Conservation (phyloP, 2,797 vertebrate genomes). For the Melanotaenia boesemani region DNA sequence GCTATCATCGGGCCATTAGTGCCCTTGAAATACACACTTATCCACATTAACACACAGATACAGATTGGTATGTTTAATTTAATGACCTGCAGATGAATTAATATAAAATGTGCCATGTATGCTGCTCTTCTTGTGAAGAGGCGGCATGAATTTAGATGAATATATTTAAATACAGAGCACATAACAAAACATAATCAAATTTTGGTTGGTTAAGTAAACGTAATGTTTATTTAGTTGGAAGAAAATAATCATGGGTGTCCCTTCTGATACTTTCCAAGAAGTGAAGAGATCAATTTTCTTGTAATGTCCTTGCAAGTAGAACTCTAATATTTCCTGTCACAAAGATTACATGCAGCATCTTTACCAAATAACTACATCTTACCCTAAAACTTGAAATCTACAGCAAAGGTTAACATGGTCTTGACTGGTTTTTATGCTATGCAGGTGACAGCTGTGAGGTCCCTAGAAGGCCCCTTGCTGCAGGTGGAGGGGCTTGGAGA, state of each 20-base stretch:
- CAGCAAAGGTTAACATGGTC: neutral
- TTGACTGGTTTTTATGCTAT: slow-evolving; percentile 26
- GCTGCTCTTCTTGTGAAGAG: slow-evolving; percentile 26
- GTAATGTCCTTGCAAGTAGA: neutral
- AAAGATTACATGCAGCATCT: neutral
- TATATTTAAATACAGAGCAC: neutral
- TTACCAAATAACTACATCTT: too few species aligned
- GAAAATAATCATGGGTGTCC: neutral
- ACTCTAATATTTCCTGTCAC: neutral
- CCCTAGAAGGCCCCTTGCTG: slow-evolving; percentile 92
- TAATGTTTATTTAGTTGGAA: neutral
- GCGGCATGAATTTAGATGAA: slow-evolving; percentile 6
- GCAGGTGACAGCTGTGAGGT: slow-evolving; percentile 94
- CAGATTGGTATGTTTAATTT: slow-evolving; percentile 65
- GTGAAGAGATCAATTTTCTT: neutral
- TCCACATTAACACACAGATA: slow-evolving; percentile 4
- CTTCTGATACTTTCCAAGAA: too few species aligned
- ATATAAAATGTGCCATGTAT: slow-evolving; percentile 73
- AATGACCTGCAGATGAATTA: slow-evolving; percentile 81
- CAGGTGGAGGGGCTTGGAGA: slow-evolving; percentile 98
- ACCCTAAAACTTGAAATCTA: neutral
- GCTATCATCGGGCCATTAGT: slow-evolving; percentile 81
- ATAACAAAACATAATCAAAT: neutral
- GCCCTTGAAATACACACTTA: slow-evolving; percentile 64
- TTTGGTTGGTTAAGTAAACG: neutral